Base-by-base conservation (phyloP, 2,888 invertebrate genomes). In the Tanypteryx hageni region DNA sequence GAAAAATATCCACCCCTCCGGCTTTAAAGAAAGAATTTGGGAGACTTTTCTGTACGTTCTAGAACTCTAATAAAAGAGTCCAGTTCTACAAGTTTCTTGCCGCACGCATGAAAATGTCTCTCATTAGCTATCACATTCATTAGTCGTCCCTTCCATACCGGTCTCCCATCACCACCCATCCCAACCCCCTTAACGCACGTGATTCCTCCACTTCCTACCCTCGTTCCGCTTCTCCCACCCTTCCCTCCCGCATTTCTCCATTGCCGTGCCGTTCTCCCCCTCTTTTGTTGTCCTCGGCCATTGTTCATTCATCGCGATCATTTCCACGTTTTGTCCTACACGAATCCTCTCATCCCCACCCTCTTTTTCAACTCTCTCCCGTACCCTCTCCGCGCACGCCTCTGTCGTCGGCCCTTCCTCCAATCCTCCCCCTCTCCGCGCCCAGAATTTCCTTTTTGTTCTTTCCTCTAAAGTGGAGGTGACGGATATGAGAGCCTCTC, bases 191-290 rank as follows among this genome's bases (percentile, higher is more conserved):
- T 27, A 22, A 76, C 22, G 76, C 76, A 27, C 76, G 16, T 76
- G 27, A 76, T 76, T 76, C 27, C 27, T 76, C 3, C 76, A 22
- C 22, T 76, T 76, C 76, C 22, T 27, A 27, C 22, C 27, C 13
- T 76, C n/a, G 22, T 8, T 76, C 76, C 27, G 27, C 27, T 27
- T 27, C 76, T 22, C 76, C 27, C 76, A 76, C 22, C 76, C 22
- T 27, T 22, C 76, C 27, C 22, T 22, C 76, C 9, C n/a, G 18
- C n/a, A n/a, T n/a, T 44, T 44, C 44, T 27, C 76, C 76, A 76
- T 76, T 76, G 76, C 18, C n/a, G 68, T n/a, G 22, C 16, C 64
- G n/a, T 64, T 64, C 64, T 64, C n/a, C 76, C 76, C 76, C 76
- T 27, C 76, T 27, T 76, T 27, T 76, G 22, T 76, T 22, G 7